Evolutionary conservation across 2,113 vertebrate species (phyloP), one percentile per base, ranked within the genome.

Genomic region (Oncorhynchus mykiss): DNA sequence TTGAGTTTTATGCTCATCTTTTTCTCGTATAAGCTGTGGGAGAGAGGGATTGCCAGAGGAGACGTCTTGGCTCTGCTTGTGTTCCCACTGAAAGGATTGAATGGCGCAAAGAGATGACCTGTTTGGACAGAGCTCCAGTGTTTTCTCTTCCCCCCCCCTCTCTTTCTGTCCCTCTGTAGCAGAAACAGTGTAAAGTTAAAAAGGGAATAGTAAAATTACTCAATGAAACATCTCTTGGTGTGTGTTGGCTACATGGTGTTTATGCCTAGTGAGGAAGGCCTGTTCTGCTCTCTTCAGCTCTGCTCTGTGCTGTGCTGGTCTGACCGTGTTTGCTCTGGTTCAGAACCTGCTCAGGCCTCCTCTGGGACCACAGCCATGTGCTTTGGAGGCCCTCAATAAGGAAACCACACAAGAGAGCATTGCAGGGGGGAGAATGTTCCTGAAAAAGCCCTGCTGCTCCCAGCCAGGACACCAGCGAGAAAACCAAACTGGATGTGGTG

Each of bases 401-500:
- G 80, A 91, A 92, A 92, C 91, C 91, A 81, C 90, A 93, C 85
- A 88, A 69, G 89, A 89, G 88, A 89, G 88, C 81, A 86, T 87
- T 88, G 89, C 90, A 88, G 88, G 91, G 91, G 90, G 87, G 81
- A 91, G 82, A 81, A 84, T 77, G 82, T 86, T 93, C 91, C 90
- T 92, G 90, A 93, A 93, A 92, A 92, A 92, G 88, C 86, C 78
- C 60, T 81, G 84, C 81, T 71, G 67, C 83, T 88, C 74, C 71
- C 65, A 84, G 87, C 90, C 89, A 91, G 90, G 82, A 89, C 88
- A 89, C 88, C 87, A 82, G 88, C 87, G 84, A 89, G 87, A 91
- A 93, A 92, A 54, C 91, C 92, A 89, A 91, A 92, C 89, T 93
- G 93, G 92, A 93, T 94, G 93, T 93, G 93, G 93, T 94, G 86